phyloP scores from a whole-genome alignment of 2,797 vertebrate genomes.

The Pangasius larnaudii region DNA sequence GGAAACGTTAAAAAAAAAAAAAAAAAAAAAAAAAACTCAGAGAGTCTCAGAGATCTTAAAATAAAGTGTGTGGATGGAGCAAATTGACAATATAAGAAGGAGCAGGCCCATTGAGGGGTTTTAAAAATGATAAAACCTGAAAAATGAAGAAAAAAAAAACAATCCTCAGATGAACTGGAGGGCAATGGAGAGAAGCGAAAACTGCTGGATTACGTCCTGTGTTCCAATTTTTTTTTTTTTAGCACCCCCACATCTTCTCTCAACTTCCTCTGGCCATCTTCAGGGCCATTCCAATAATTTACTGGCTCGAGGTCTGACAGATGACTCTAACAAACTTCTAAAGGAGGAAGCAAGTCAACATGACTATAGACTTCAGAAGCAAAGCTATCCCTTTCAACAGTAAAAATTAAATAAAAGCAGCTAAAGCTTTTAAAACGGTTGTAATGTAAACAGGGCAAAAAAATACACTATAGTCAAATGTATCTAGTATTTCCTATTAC shows the following conservation, averaged over 20 bases:
- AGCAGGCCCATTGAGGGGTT: slow-evolving; percentile 10
- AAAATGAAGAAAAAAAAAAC: not conserved
- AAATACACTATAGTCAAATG: too few species aligned
- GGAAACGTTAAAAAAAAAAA: not conserved
- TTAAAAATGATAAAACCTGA: slow-evolving; percentile 20
- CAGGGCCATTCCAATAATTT: not conserved
- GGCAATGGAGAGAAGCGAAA: not conserved
- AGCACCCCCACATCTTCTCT: not conserved
- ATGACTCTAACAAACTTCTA: not conserved
- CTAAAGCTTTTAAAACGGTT: not conserved
- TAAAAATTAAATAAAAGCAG: not conserved
- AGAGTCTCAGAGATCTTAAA: not conserved
- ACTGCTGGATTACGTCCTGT: not conserved
- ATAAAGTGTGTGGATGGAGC: not conserved
- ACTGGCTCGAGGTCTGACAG: not conserved
- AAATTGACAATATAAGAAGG: slow-evolving; percentile 16
- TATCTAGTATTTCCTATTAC: too few species aligned
- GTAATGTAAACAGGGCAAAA: not conserved
- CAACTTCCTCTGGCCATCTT: not conserved
- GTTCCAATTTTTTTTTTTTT: not conserved
- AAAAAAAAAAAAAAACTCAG: not conserved
- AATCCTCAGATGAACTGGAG: not conserved
- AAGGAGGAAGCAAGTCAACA: too few species aligned
- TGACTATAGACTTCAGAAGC: not conserved
- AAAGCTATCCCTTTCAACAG: not conserved